phyloP scores from a whole-genome alignment of 2,113 vertebrate genomes.

The Gyps fulvus region DNA sequence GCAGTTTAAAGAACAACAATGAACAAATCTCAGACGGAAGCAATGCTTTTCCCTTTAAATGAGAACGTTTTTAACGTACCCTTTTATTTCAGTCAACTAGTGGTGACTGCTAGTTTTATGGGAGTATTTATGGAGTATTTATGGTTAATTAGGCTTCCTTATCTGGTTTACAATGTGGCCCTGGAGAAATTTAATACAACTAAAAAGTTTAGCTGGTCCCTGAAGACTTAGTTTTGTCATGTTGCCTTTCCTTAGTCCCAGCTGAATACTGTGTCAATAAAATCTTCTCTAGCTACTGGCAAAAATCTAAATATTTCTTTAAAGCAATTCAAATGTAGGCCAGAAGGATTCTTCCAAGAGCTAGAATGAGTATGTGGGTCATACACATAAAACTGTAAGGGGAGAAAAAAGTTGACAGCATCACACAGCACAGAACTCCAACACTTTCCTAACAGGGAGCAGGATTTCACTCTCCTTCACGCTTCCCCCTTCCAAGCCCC shows the following conservation, averaged over 20 bases:
- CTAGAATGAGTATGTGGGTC: not conserved
- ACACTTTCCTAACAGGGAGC: not conserved
- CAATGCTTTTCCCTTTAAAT: slow-evolving; percentile 4
- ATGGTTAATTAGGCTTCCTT: slow-evolving; percentile 69
- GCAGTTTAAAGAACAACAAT: slow-evolving; percentile 28
- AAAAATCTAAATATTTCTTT: slow-evolving; percentile 53
- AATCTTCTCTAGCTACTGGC: slow-evolving; percentile 56
- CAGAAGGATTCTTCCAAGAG: slow-evolving; percentile 31
- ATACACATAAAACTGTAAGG: not conserved
- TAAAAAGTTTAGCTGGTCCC: slow-evolving; percentile 66
- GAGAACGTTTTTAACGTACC: not conserved
- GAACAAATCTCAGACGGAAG: slow-evolving; percentile 13
- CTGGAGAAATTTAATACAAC: slow-evolving; percentile 65
- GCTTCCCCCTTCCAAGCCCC: rapidly evolving
- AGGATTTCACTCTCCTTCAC: not conserved
- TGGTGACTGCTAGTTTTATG: slow-evolving; percentile 51
- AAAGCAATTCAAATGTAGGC: slow-evolving; percentile 46
- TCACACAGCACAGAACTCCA: not conserved
- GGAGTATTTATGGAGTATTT: slow-evolving; percentile 63
- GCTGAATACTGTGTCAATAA: slow-evolving; percentile 57
- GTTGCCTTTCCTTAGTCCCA: slow-evolving; percentile 54
- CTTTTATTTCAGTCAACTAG: slow-evolving; percentile 50
- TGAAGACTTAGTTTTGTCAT: slow-evolving; percentile 55
- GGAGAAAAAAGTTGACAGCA: not conserved
- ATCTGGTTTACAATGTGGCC: slow-evolving; percentile 63